Base-by-base conservation (phyloP, 2,888 invertebrate species). In the Patella caerulea region DNA sequence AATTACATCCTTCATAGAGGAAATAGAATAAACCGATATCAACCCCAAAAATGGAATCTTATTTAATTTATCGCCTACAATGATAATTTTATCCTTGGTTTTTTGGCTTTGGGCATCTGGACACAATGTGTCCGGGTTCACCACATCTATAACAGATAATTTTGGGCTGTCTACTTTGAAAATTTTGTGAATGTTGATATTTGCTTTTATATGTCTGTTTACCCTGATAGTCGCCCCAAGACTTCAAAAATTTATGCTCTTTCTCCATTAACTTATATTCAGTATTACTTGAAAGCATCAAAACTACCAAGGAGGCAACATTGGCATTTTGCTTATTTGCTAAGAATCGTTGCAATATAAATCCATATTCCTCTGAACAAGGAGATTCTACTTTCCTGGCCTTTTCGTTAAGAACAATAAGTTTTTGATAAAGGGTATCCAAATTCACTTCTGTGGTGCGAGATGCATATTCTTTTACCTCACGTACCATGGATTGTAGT, bases 401-500 rank as follows among this genome's bases (percentile, higher is more conserved):
- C n/a, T n/a, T n/a, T n/a, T n/a, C n/a, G n/a, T n/a, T n/a, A n/a
- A n/a, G n/a, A n/a, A n/a, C n/a, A n/a, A n/a, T n/a, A n/a, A n/a
- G n/a, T n/a, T n/a, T n/a, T n/a, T n/a, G n/a, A n/a, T 65, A 19
- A 7, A 65, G n/a, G 14, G 65, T 65, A 65, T 65, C 65, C 19
- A 12, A 7, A 12, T 65, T 65, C 19, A 65, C 24, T 24, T 65
- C 24, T 11, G 65, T 19, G 3, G 65, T 65, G 11, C 65, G n/a
- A 24, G 65, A 65, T 19, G 65, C 65, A 65, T 65, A 65, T 24
- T 65, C 65, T n/a, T 65, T 65, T 65, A 65, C 65, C 24, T 65
- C 65, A 9, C 65, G n/a, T n/a, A 19, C 11, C n/a, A 65, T 65
- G 2, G 24, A n/a, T 19, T 65, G 19, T 19, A 65, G 19, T 12